phyloP scores from a whole-genome alignment of 2,797 vertebrate genomes.

The Oreonectes daqikongensis region DNA sequence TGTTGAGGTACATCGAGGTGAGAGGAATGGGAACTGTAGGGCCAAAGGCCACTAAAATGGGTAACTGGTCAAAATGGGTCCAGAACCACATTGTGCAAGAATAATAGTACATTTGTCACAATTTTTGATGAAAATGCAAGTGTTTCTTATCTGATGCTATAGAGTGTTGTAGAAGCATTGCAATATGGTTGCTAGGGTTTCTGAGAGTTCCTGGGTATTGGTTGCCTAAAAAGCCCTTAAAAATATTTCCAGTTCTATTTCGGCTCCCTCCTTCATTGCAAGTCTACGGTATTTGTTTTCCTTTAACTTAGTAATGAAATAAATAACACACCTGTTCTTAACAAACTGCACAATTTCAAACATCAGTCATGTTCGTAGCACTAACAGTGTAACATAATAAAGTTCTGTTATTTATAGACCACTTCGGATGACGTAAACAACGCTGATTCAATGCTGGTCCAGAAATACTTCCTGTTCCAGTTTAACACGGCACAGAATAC shows the following conservation, averaged over 20 bases:
- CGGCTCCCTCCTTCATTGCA: neutral
- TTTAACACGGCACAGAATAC: too few species aligned
- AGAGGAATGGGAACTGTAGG: slow-evolving; percentile 10
- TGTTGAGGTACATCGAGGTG: slow-evolving; percentile 26
- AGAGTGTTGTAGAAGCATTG: neutral
- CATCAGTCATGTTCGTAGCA: too few species aligned
- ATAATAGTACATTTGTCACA: neutral
- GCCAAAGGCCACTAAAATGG: slow-evolving; percentile 14
- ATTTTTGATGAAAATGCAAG: neutral
- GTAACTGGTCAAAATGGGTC: neutral
- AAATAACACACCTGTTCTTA: neutral
- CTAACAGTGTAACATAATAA: too few species aligned
- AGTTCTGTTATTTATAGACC: too few species aligned
- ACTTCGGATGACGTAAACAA: too few species aligned
- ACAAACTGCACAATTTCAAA: neutral
- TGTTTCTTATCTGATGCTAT: too few species aligned
- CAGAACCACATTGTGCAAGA: neutral
- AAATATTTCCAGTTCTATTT: neutral
- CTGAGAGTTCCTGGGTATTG: neutral
- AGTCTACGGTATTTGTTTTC: neutral
- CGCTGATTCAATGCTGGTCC: too few species aligned
- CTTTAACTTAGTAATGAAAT: neutral
- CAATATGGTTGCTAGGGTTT: neutral
- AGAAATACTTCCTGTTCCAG: too few species aligned
- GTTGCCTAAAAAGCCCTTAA: neutral